A percentile compares a stretch with the other conserved stretches of the same genome.
Evolutionary conservation across 2,797 vertebrate species (phyloP).

Genomic region (Coilia nasus): DNA sequence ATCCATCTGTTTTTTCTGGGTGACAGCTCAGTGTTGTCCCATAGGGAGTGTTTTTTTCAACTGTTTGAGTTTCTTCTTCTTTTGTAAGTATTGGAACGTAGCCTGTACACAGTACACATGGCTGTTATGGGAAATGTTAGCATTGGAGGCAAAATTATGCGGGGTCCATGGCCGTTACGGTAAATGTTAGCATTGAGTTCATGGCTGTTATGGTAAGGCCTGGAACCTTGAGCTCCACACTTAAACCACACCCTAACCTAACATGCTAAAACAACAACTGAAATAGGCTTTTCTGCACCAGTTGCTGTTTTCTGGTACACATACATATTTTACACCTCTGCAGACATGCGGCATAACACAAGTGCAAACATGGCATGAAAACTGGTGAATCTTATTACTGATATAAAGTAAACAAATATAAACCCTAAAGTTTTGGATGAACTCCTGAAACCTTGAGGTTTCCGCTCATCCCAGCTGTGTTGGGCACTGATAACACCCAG

Average conservation of each 20-base stretch:
- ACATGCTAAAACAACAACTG: conserved; percentile 1
- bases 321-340: neutral
- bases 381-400: conserved; percentile 14
- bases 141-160: neutral
- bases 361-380: neutral
- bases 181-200: neutral
- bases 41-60: neutral
- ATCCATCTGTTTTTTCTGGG: neutral
- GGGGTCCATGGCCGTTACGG: no score
- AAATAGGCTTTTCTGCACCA: neutral
- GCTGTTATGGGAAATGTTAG: neutral
- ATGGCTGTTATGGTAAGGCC: neutral
- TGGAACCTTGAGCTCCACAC: neutral
- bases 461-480: conserved; percentile 47
- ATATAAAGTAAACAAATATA: neutral
- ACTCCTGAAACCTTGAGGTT: neutral
- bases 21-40: conserved; percentile 14
- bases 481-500: conserved; percentile 49
- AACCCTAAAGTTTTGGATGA: conserved; percentile 19
- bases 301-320: neutral
- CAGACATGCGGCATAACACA: neutral
- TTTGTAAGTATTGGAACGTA: conserved; percentile 43
- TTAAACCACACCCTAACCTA: neutral
- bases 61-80: conserved; percentile 17
- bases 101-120: neutral